Evolutionary conservation across 1,140 invertebrate species (phyloP), one percentile per base, ranked within the genome.

Genomic region (Bathynomus jamesi): DNA sequence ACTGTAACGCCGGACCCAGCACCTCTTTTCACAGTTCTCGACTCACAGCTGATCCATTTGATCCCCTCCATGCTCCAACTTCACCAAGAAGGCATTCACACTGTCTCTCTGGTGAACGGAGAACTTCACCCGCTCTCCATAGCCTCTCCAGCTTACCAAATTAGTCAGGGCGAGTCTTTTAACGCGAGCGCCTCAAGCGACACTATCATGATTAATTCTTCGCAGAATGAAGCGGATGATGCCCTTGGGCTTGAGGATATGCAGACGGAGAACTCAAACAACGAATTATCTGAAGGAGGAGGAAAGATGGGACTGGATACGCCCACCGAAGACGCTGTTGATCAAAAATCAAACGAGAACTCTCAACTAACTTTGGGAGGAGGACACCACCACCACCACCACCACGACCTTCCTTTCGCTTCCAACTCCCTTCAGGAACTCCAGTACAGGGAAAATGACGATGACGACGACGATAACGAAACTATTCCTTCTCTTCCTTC

Each of bases 21-120:
- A 53, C 71, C 67, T 28, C 61, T 73, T 21, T 69, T 73, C 10
- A 69, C 71, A 17, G 71, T 73, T 73, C 63, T 61, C 21, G 71
- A 73, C 69, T 73, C 71, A 30, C 71, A 73, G 32, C 68, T 73
- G 29, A 73, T 73, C 61, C 71, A 73, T 17, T 64, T 73, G 5
- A 69, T 73, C 27, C 71, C 71, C 1, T 73, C 67, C 24, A 73
- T 67, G 17, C 65, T 73, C 32, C 71, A 72, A 17, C 65, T 73
- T 31, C 67, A 67, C 25, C 71, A 73, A 25, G 71, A 73, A 17
- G 67, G 61, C 29, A 69, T 73, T 69, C 71, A 73, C 24, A 40
- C 71, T 46, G 71, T 73, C 4, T 73, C 71, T 17, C 25, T 73
- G 25, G 71, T 73, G 4, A 32, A 61, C 11, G 62, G 62, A 69